These are phyloP conservation scores for Hyperoplus immaculatus DNA, from an alignment of 2,797 vertebrate species.

Conservation along the genomic window DNA sequence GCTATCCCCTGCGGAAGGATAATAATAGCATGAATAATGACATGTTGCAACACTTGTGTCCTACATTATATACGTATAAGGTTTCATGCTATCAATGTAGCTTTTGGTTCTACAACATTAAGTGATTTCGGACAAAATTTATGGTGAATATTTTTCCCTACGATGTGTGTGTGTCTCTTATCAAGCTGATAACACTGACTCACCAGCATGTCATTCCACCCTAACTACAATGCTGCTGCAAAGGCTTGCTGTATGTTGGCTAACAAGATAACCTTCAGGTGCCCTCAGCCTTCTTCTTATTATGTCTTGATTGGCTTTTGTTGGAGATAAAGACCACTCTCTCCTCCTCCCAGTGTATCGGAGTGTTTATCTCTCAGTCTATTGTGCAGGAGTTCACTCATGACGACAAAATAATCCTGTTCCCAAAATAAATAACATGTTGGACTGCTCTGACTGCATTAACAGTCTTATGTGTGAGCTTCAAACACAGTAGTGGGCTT, in stretches of 20 bases:
- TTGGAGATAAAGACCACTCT: not conserved
- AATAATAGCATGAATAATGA: not conserved
- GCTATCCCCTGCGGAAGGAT: no score
- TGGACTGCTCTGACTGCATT: conserved; percentile 19
- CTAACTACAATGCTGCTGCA: not conserved
- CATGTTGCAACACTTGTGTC: not conserved
- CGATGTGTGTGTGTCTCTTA: not conserved
- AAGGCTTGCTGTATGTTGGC: not conserved
- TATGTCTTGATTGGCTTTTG: conserved; percentile 4
- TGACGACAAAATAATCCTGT: not conserved
- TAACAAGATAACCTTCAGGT: conserved; percentile 12
- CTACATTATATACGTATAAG: not conserved
- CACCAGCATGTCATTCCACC: not conserved
- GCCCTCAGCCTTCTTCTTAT: conserved; percentile 1
- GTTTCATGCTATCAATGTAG: not conserved
- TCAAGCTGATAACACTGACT: not conserved
- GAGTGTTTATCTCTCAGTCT: not conserved
- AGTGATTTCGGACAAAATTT: not conserved
- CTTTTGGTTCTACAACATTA: not conserved
- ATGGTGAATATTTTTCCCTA: not conserved
- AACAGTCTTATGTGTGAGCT: not conserved
- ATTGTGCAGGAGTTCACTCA: not conserved
- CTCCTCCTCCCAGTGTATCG: not conserved
- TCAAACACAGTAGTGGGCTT: not conserved
- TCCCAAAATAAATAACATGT: not conserved